These are phyloP conservation scores for Strigamia transsilvanica DNA, from an alignment of 2,888 invertebrate species.

Conservation along the genomic window DNA sequence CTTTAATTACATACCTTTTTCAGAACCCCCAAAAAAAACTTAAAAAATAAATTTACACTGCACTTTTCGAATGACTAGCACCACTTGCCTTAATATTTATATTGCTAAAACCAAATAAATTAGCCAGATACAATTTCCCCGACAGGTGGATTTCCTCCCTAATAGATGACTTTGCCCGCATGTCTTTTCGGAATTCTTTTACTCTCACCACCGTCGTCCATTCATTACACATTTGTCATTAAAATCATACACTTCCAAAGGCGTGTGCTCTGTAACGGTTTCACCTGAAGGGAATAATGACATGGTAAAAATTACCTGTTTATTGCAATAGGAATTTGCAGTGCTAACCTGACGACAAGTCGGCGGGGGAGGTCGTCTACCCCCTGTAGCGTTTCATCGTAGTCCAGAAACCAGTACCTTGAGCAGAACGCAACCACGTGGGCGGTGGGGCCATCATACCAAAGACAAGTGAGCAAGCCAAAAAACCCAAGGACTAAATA, in stretches of 20 bases:
- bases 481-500: constrained; percentile 24
- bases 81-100: constrained; percentile 13
- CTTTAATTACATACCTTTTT: constrained; percentile 2
- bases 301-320: constrained; percentile 32
- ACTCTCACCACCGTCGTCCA: neutral
- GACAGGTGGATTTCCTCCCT: constrained; percentile 27
- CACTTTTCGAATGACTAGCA: neutral
- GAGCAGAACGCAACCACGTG: neutral
- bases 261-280: neutral
- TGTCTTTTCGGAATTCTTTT: neutral
- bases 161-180: constrained; percentile 2
- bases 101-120: constrained; percentile 3
- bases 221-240: neutral
- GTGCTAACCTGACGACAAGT: constrained; percentile 41
- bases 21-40: neutral
- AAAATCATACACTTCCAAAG: neutral
- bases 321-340: constrained; percentile 8
- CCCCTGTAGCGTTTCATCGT: constrained; percentile 7
- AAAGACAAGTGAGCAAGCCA: constrained; percentile 30
- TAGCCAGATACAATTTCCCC: neutral
- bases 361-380: constrained; percentile 36
- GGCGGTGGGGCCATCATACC: constrained; percentile 31
- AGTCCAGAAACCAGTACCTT: constrained; percentile 18
- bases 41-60: neutral
- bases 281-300: constrained; percentile 20